Base-by-base conservation (phyloP, 2,113 vertebrate species). In the Lophura nycthemera region DNA sequence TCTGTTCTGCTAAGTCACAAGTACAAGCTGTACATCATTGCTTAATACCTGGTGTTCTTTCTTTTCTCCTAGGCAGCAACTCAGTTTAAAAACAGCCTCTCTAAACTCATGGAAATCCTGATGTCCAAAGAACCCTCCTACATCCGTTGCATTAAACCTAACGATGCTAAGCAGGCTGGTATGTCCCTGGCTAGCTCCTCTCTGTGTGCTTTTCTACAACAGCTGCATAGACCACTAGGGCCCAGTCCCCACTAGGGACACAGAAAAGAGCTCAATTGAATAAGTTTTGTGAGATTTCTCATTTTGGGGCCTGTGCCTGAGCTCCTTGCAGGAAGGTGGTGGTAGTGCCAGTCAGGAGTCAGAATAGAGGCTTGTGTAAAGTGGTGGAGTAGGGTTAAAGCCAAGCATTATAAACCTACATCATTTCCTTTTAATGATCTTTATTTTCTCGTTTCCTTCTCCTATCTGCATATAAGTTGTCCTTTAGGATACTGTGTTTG, bases 91-190 rank as follows among this genome's bases (percentile, higher is more conserved):
- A 98, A 97, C 96, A 99, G 99, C 90, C 98, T 99, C 90, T 96
- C 98, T 43, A 99, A 99, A 88, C 98, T 99, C 52, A 99, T 99
- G 98, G 99, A 99, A 97, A 99, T 99, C 92, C 98, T 99, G 66
- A 99, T 99, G 98, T 99, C 99, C 56, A 99, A 99, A 98, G 99
- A 99, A 32, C 99, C 99, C 3, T 99, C 99, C 19, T 99, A 99
- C 61, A 97, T 99, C 47, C 99, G 99, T 83, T 99, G 99, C 97
- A 99, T 99, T 94, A 99, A 99, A 93, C 99, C 99, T 18, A 99
- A 99, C 24, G 99, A 99, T 86, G 98, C 99, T 65, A 99, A 99
- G 76, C 99, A 99, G 97, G 97, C 99, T 47, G 98, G 99, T 99
- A 98, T 3, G 96, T 25, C 81, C 66, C 83, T 67, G 63, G 29